Evolutionary conservation across 1,140 invertebrate genomes (phyloP).

Genomic region (Drosophila lowei): DNA sequence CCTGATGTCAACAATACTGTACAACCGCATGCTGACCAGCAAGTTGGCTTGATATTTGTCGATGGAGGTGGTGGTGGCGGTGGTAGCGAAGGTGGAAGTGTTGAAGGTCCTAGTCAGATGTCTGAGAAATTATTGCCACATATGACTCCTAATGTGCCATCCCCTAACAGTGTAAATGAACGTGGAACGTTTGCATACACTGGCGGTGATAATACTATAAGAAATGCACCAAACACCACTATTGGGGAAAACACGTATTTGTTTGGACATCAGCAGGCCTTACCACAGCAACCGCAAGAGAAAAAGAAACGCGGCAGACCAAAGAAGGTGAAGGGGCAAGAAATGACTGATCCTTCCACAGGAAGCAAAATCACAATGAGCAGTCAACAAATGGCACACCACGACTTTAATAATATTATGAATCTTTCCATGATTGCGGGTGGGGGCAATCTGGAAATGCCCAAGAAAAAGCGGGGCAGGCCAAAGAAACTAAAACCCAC

Average conservation of each 20-base stretch:
- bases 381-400: slow-evolving; percentile 36
- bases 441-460: slow-evolving; percentile 15
- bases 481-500: slow-evolving; percentile 91
- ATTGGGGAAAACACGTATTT: slow-evolving; percentile 39
- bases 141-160: slow-evolving; percentile 17
- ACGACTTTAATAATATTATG: slow-evolving; percentile 73
- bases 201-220: slow-evolving; percentile 29
- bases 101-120: slow-evolving; percentile 26
- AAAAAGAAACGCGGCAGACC: slow-evolving; percentile 94
- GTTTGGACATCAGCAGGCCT: slow-evolving; percentile 40
- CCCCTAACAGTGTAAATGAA: slow-evolving; percentile 14
- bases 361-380: slow-evolving; percentile 39
- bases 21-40: slow-evolving; percentile 17
- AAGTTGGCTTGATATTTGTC: slow-evolving; percentile 26
- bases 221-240: background rate
- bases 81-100: slow-evolving; percentile 9
- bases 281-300: slow-evolving; percentile 84
- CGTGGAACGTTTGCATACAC: slow-evolving; percentile 25
- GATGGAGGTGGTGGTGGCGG: slow-evolving; percentile 19
- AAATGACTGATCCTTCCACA: slow-evolving; percentile 54
- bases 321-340: slow-evolving; percentile 91
- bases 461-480: slow-evolving; percentile 89
- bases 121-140: slow-evolving; percentile 40
- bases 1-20: background rate
- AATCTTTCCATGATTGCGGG: slow-evolving; percentile 67